Conservation (phyloP, 1,140 invertebrate genomes). For the Ridgeia piscesae region DNA sequence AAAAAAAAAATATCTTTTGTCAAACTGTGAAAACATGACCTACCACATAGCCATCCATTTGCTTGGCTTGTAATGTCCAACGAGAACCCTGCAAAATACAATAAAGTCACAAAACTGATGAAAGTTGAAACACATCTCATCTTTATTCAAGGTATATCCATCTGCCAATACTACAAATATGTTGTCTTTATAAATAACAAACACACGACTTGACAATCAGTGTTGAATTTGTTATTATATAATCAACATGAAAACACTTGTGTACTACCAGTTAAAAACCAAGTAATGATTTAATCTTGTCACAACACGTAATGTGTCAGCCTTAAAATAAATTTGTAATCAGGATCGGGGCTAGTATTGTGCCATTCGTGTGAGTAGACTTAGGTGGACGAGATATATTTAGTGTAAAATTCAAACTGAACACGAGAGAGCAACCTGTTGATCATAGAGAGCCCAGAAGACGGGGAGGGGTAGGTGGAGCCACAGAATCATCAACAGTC, state of each 20-base stretch:
- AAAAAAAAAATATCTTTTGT: background rate
- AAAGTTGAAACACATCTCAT: background rate
- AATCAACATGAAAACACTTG: background rate
- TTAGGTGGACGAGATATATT: background rate
- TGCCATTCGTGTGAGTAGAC: background rate
- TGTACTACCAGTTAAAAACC: too few relatives aligned
- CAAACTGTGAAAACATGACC: slow-evolving; percentile 21
- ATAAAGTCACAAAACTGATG: background rate
- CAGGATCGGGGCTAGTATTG: too few relatives aligned
- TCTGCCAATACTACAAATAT: background rate
- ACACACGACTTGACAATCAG: background rate
- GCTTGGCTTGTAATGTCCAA: slow-evolving; percentile 91
- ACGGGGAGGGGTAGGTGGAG: slow-evolving; percentile 82
- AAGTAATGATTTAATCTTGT: too few relatives aligned
- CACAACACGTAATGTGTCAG: too few relatives aligned
- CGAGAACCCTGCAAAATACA: slow-evolving; percentile 72
- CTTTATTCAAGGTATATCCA: background rate
- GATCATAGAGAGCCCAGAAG: slow-evolving; percentile 80
- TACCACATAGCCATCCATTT: slow-evolving; percentile 80
- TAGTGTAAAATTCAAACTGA: background rate
- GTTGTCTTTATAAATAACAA: background rate
- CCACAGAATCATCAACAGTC: slow-evolving; percentile 70
- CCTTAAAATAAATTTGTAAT: too few relatives aligned
- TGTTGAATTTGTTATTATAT: background rate
- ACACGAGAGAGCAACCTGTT: slow-evolving; percentile 51